These are phyloP conservation scores for Leucopternis melanops DNA, from an alignment of 2,113 vertebrate genomes.

Conservation along the genomic window DNA sequence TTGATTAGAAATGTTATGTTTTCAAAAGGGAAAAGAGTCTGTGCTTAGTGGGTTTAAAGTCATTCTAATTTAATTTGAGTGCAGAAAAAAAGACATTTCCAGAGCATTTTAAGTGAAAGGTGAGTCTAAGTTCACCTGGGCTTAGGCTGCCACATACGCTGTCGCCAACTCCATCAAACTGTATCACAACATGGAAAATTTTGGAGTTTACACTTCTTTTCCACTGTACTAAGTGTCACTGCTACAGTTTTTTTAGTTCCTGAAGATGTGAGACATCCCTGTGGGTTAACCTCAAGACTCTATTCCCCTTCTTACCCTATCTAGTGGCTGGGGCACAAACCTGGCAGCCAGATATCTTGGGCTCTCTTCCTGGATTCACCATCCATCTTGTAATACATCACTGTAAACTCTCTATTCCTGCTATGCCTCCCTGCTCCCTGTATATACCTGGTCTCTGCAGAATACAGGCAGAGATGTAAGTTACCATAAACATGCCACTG, in stretches of 20 bases:
- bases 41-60: not conserved
- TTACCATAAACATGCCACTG: not conserved
- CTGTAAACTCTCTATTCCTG: not conserved
- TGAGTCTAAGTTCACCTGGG: slow-evolving; percentile 38
- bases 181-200: not conserved
- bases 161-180: not conserved
- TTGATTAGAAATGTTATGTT: slow-evolving; percentile 55
- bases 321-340: not conserved
- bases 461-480: not conserved
- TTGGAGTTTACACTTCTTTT: not conserved
- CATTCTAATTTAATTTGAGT: slow-evolving; percentile 61
- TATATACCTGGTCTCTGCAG: not conserved
- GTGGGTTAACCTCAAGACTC: not conserved
- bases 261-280: not conserved
- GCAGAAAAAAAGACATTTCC: not conserved
- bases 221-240: not conserved
- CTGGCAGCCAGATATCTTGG: not conserved
- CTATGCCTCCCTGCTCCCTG: not conserved
- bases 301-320: not conserved
- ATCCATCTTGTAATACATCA: not conserved
- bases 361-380: not conserved
- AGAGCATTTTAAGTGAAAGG: slow-evolving; percentile 22
- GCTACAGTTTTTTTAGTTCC: not conserved
- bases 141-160: not conserved
- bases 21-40: slow-evolving; percentile 2